Base-by-base conservation (phyloP, 2,888 invertebrate genomes). In the Andrena bicolor region DNA sequence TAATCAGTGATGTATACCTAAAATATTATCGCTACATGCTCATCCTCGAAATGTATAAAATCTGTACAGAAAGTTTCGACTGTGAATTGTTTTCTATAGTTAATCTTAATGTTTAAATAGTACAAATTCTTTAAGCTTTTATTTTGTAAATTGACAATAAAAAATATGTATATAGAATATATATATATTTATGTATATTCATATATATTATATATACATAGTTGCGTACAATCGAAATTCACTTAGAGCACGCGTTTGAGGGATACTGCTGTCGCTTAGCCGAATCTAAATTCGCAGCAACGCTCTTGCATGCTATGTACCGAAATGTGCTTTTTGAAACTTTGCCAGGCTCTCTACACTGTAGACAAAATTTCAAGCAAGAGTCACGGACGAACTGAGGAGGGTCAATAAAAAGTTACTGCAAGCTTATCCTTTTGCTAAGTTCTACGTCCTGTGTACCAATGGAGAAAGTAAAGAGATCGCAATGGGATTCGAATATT, bases 231-330 rank as follows among this genome's bases (percentile, higher is more conserved):
- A 41, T 16, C 41, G 41, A 16, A 41, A 53, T 64, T 56, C 35
- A 63, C 71, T 73, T n/a, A 68, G 32, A 58, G 73, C n/a, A 30
- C 48, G 20, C 10, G 30, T 26, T 58, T 23, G 1, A 41, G 23
- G 8, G 10, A 23, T 8, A 49, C 65, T 28, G 30, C 23, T 76
- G 69, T 58, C 35, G n/a, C 23, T 10, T 26, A 20, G 16, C 56
- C 58, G 32, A 66, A 76, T 76, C 72, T 81, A 84, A 76, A 89
- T 84, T 68, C 65, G 84, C 78, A 69, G 82, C 80, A 83, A 83
- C 75, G 73, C 60, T 66, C 28, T 49, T 70, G 69, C 76, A 51
- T 32, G 76, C 80, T 69, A 78, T 74, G 85, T 72, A 76, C 79
- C 61, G 30, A 4, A 28, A 23, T 73, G 32, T 26, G 64, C 28